These are phyloP conservation scores for Cynaeus angustus DNA, from an alignment of 2,888 invertebrate genomes.

Conservation along the genomic window DNA sequence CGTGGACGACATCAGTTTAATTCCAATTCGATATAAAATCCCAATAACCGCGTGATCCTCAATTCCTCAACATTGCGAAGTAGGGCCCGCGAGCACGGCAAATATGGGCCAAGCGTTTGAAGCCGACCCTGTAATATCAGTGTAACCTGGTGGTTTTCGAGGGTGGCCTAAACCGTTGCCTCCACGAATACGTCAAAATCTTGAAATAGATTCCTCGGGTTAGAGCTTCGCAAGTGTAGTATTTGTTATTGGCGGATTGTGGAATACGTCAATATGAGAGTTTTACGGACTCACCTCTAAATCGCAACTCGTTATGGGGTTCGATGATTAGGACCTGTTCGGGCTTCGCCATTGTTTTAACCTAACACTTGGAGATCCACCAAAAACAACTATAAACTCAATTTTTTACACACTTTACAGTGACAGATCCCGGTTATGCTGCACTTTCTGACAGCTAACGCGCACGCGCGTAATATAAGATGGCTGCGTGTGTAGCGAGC, in stretches of 20 bases:
- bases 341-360: conserved; percentile 77
- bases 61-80: not conserved
- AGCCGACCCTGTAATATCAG: conserved; percentile 10
- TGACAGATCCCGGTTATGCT: conserved; percentile 70
- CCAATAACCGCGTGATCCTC: not conserved
- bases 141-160: not conserved
- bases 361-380: conserved; percentile 60
- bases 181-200: conserved; percentile 52
- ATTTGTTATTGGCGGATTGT: conserved; percentile 53
- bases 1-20: not conserved
- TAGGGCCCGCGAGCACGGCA: not conserved
- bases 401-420: conserved; percentile 63
- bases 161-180: conserved; percentile 39
- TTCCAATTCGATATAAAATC: not conserved
- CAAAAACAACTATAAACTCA: conserved; percentile 59
- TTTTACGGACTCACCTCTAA: conserved; percentile 82
- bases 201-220: conserved; percentile 61
- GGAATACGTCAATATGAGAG: conserved; percentile 58
- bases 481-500: conserved; percentile 49
- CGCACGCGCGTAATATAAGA: conserved; percentile 60
- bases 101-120: not conserved
- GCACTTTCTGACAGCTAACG: conserved; percentile 64
- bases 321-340: conserved; percentile 91
- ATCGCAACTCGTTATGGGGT: conserved; percentile 91
- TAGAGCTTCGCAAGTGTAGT: conserved; percentile 48